Conservation (phyloP, 2,888 invertebrate species). For the Acrocyrtus sp. region DNA sequence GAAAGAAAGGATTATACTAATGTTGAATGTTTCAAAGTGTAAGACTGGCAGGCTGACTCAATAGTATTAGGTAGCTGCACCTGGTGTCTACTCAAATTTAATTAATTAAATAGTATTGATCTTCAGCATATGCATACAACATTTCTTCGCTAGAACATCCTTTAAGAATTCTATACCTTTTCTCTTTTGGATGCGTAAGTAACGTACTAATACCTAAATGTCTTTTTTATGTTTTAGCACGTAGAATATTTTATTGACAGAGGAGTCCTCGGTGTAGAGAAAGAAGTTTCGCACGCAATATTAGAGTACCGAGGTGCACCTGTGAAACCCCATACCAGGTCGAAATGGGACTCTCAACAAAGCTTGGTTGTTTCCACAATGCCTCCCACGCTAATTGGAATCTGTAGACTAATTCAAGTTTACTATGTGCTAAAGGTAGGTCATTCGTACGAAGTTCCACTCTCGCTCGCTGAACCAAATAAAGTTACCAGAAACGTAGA, state of each 20-base stretch:
- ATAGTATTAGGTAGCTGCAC: no score
- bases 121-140: no score
- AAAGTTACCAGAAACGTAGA: no score
- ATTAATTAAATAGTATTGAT: no score
- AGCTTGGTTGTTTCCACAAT: constrained; percentile 77
- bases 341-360: constrained; percentile 76
- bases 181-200: neutral
- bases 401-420: constrained; percentile 77
- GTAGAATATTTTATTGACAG: constrained; percentile 81
- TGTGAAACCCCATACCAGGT: constrained; percentile 71
- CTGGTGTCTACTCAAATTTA: no score
- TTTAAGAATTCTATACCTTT: no score
- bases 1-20: no score
- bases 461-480: neutral
- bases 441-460: neutral
- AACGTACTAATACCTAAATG: neutral
- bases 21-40: no score
- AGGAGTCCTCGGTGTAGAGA: constrained; percentile 77
- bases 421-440: constrained; percentile 78
- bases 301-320: constrained; percentile 77
- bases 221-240: constrained; percentile 69
- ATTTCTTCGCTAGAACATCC: no score
- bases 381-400: constrained; percentile 77
- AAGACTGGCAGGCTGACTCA: no score
- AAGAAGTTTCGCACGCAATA: constrained; percentile 75